A percentile compares a stretch with the other conserved stretches of the same genome.
Evolutionary conservation across 2,888 invertebrate species (phyloP).

Genomic region (Eledone cirrhosa): DNA sequence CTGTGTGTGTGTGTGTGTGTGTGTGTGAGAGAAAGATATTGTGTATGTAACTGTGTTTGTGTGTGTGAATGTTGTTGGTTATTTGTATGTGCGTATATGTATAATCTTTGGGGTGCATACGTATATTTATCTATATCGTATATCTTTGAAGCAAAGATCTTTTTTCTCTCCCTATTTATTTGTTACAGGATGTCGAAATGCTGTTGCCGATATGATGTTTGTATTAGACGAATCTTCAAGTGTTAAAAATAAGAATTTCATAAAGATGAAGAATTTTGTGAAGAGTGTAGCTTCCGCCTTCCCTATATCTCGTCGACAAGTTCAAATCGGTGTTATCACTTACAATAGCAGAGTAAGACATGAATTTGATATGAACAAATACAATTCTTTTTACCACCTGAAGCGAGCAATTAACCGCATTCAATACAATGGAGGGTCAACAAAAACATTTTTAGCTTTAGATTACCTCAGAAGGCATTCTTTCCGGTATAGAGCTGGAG

Average conservation of each 20-base stretch:
- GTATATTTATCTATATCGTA: no score
- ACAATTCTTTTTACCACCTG: neutral
- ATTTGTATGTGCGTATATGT: no score
- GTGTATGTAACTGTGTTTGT: no score
- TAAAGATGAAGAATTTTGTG: conserved; percentile 3
- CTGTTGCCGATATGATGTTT: neutral
- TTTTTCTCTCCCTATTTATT: neutral
- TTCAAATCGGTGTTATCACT: neutral
- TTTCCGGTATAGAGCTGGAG: neutral
- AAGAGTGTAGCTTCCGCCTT: neutral
- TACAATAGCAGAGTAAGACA: neutral
- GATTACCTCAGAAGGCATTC: neutral
- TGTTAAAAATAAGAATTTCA: neutral
- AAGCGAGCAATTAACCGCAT: neutral
- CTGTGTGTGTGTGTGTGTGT: no score
- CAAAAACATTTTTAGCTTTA: neutral
- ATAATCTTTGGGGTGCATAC: no score
- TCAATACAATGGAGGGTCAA: neutral
- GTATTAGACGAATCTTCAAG: neutral
- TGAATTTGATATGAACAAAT: neutral
- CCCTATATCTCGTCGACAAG: neutral
- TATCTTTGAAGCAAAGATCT: neutral
- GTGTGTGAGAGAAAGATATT: no score
- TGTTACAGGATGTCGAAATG: neutral
- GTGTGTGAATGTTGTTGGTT: no score